phyloP scores from a whole-genome alignment of 2,797 vertebrate genomes.

The Odontamblyopus lacepedii region DNA sequence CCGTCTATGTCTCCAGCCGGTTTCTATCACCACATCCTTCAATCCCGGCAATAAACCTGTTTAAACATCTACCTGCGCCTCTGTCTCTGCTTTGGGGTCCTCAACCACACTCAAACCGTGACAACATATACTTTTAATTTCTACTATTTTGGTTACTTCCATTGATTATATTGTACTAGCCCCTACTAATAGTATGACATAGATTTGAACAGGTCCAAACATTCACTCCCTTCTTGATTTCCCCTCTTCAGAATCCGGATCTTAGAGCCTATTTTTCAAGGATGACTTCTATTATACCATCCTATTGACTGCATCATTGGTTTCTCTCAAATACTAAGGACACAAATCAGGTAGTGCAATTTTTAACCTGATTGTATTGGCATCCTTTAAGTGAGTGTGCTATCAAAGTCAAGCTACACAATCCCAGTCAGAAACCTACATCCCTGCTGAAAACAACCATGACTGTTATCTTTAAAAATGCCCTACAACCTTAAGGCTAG shows the following conservation, averaged over 20 bases:
- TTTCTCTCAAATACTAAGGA: neutral
- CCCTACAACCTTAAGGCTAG: slow-evolving; percentile 73
- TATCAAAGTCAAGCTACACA: slow-evolving; percentile 47
- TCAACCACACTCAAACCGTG: too few species aligned
- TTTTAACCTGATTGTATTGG: slow-evolving; percentile 48
- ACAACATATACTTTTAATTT: neutral
- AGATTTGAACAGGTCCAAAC: neutral
- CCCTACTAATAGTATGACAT: too few species aligned
- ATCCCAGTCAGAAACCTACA: slow-evolving; percentile 37
- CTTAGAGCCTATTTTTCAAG: neutral
- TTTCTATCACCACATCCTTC: too few species aligned
- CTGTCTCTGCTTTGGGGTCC: too few species aligned
- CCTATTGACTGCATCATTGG: neutral
- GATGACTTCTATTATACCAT: neutral
- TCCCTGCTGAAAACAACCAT: slow-evolving; percentile 69
- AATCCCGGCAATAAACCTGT: too few species aligned
- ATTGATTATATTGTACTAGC: neutral
- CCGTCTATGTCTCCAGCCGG: too few species aligned
- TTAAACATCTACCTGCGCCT: too few species aligned
- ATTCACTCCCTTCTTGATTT: neutral
- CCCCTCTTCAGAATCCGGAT: neutral
- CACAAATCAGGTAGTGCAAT: neutral
- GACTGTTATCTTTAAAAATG: slow-evolving; percentile 72
- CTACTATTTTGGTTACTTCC: neutral
- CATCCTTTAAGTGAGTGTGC: slow-evolving; percentile 56